These are phyloP conservation scores for Alexandromys fortis DNA, from an alignment of 2,113 vertebrate species.

Conservation along the genomic window DNA sequence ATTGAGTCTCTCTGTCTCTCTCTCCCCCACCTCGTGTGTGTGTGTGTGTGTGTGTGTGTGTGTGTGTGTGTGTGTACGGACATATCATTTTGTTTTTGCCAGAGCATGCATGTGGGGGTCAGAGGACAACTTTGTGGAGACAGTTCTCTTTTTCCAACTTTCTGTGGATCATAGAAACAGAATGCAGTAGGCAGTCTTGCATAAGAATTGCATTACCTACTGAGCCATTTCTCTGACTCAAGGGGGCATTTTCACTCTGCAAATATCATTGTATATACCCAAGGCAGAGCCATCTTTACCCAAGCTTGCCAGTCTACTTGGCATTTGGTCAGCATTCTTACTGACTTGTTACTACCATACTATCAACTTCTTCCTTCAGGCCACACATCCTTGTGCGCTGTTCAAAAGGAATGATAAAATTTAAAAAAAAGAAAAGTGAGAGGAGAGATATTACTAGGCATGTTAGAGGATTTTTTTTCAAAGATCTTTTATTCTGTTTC, in stretches of 20 bases:
- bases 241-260: neutral
- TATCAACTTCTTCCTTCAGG: neutral
- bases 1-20: too few relatives aligned
- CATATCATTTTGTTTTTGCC: neutral
- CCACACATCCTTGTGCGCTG: neutral
- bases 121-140: neutral
- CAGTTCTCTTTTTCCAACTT: neutral
- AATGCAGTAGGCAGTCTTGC: neutral
- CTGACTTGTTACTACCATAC: neutral
- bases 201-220: too few relatives aligned
- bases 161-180: too few relatives aligned
- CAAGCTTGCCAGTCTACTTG: neutral
- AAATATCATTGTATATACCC: neutral
- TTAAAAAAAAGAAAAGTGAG: constrained; percentile 5
- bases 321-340: neutral
- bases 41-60: neutral
- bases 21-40: accelerated
- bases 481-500: constrained; percentile 43
- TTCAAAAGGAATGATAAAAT: neutral
- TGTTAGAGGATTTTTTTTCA: neutral
- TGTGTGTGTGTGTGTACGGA: neutral
- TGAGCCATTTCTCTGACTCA: neutral
- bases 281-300: neutral
- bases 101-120: neutral
- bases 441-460: neutral